A percentile compares a stretch with the other conserved stretches of the same genome.
Evolutionary conservation across 2,888 invertebrate genomes (phyloP).

Genomic region (Cephalotes varians): DNA sequence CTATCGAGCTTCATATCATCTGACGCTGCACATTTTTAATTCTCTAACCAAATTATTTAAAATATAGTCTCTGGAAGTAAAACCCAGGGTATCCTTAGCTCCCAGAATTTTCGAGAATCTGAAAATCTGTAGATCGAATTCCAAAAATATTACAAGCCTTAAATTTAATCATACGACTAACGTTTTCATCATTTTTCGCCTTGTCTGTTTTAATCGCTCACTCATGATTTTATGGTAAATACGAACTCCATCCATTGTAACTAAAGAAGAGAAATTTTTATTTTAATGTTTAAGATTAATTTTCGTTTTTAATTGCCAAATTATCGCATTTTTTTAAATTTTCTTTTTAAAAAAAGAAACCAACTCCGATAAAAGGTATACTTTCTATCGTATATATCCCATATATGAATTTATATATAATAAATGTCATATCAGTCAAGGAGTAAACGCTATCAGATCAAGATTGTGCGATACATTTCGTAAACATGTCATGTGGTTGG

Average conservation of each 20-base stretch:
- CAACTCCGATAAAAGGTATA: neutral
- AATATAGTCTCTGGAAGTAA: neutral
- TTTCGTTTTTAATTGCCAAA: neutral
- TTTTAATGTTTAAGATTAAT: neutral
- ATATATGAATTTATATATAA: neutral
- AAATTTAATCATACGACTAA: neutral
- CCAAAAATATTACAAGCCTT: neutral
- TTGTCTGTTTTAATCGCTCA: neutral
- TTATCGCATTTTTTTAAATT: neutral
- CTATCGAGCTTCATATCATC: too few relatives aligned
- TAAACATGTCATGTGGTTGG: constrained; percentile 11
- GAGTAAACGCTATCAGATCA: neutral
- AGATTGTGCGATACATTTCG: constrained; percentile 33
- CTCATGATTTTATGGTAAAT: neutral
- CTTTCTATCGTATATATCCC: neutral
- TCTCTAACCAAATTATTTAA: neutral
- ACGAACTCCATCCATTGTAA: neutral
- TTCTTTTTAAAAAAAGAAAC: neutral
- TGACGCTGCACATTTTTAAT: neutral
- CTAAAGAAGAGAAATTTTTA: neutral
- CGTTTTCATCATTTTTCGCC: neutral
- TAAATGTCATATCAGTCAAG: constrained; percentile 8
- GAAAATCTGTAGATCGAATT: constrained; percentile 1
- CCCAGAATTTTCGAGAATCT: neutral
- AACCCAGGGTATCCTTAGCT: neutral